A percentile compares a stretch with the other conserved stretches of the same genome.
Conservation (phyloP, 2,113 vertebrate species). For the Phrynosoma platyrhinos region DNA sequence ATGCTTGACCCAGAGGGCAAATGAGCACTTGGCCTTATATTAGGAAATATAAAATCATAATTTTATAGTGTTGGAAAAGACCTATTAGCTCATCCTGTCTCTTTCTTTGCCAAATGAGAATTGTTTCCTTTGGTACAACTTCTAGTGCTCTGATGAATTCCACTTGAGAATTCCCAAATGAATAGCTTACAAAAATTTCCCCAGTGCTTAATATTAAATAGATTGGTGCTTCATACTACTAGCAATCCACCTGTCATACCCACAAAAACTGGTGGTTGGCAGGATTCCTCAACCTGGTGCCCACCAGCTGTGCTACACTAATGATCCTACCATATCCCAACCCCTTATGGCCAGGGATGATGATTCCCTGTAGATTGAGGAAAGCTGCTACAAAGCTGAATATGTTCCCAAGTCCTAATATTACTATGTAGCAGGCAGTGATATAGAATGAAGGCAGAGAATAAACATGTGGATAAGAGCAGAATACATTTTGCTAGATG, state of each 20-base stretch:
- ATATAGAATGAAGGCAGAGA: background rate
- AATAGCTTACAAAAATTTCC: background rate
- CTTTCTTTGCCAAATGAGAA: conserved; percentile 10
- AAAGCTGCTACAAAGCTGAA: background rate
- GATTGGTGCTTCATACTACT: background rate
- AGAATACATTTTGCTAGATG: background rate
- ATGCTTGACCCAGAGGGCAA: conserved; percentile 7
- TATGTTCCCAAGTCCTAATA: background rate
- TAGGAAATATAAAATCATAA: conserved; percentile 31
- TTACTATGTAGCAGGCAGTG: background rate
- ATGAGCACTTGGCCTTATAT: background rate
- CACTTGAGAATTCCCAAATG: conserved; percentile 4
- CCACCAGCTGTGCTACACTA: background rate
- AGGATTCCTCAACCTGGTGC: background rate
- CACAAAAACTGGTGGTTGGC: background rate
- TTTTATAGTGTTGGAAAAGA: conserved; percentile 1
- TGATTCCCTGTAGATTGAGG: background rate
- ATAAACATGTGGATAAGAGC: background rate
- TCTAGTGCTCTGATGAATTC: background rate
- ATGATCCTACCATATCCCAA: background rate
- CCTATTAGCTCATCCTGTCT: conserved; percentile 12
- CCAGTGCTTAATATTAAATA: background rate
- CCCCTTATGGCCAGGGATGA: background rate
- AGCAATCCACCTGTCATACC: background rate
- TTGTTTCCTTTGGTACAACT: conserved; percentile 5